Base-by-base conservation (phyloP, 2,888 invertebrate genomes). In the Plagodis pulveraria region DNA sequence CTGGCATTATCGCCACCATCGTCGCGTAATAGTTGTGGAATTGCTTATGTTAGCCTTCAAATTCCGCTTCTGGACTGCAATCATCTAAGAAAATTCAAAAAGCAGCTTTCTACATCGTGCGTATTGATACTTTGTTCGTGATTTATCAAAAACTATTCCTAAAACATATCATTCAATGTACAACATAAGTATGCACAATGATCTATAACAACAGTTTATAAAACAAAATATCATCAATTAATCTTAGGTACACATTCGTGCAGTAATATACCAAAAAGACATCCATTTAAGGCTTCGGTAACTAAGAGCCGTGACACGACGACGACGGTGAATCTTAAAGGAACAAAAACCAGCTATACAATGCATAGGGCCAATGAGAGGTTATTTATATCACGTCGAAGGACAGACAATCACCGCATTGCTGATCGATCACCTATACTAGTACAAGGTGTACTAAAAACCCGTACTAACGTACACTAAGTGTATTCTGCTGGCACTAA, bases 361-460 rank as follows among this genome's bases (percentile, higher is more conserved):
- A 78, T 73, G 72, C 76, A 71, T 77, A 83, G 80, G 78, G 76
- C 75, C 72, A 68, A 69, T 74, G 67, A 73, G 76, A 78, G 77
- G 80, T 77, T 89, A 87, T 87, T 89, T 86, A 86, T 85, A 83
- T 74, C 73, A 66, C 69, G 64, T 67, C 65, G 88, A 91, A 91
- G 91, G 91, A 89, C 91, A 84, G 65, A 88, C 91, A 91, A 87
- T 91, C 91, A 78, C 91, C 76, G 74, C 71, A 61, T 60, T 61
- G 50, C 58, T 57, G 56, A 51, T 59, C 58, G 46, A 47, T 44
- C 58, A 53, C 59, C 56, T 57, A 59, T 63, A 50, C 58, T 49
- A 22, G 11, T 22, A 22, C 22, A 22, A 22, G 2, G 2, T 22
- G 22, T 22, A 22, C 22, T 22, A 22, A 22, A n/a, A 22, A 22